A percentile compares a stretch with the other conserved stretches of the same genome.
These are phyloP conservation scores for Yponomeuta plumbellus DNA, from an alignment of 2,888 invertebrate species.

Conservation along the genomic window DNA sequence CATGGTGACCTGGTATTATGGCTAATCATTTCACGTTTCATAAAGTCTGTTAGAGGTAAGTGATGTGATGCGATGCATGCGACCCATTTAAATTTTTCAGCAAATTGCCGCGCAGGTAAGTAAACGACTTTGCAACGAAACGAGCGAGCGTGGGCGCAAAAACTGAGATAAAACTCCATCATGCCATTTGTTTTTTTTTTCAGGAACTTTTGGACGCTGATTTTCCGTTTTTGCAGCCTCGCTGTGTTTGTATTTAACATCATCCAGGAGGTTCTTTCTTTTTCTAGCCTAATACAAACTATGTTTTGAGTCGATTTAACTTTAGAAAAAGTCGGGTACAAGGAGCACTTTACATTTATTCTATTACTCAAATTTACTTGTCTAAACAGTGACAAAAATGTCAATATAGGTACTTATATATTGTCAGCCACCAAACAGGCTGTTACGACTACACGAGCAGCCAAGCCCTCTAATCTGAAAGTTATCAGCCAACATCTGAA, in stretches of 20 bases:
- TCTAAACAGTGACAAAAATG: neutral
- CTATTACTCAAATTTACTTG: no score
- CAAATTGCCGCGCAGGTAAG: neutral
- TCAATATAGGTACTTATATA: no score
- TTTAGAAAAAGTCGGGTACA: no score
- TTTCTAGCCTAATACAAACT: no score
- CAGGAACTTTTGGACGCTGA: slow-evolving; percentile 9
- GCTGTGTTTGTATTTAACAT: neutral
- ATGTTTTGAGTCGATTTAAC: no score
- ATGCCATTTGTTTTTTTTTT: slow-evolving; percentile 14
- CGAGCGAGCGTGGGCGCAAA: slow-evolving; percentile 9
- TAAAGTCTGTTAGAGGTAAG: neutral
- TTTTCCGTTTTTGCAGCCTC: slow-evolving; percentile 12
- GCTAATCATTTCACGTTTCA: slow-evolving; percentile 4
- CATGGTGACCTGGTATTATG: slow-evolving; percentile 55
- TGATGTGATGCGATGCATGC: neutral
- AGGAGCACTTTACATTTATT: no score
- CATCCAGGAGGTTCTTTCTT: neutral
- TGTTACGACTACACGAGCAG: slow-evolving; percentile 2
- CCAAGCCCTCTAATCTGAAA: slow-evolving; percentile 33
- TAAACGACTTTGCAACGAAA: slow-evolving; percentile 10
- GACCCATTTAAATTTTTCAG: neutral
- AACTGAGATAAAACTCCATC: slow-evolving; percentile 17
- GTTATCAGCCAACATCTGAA: slow-evolving; percentile 38
- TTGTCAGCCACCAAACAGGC: neutral